A percentile compares a stretch with the other conserved stretches of the same genome.
phyloP scores from a whole-genome alignment of 2,797 vertebrate species.

The Microtus agrestis region DNA sequence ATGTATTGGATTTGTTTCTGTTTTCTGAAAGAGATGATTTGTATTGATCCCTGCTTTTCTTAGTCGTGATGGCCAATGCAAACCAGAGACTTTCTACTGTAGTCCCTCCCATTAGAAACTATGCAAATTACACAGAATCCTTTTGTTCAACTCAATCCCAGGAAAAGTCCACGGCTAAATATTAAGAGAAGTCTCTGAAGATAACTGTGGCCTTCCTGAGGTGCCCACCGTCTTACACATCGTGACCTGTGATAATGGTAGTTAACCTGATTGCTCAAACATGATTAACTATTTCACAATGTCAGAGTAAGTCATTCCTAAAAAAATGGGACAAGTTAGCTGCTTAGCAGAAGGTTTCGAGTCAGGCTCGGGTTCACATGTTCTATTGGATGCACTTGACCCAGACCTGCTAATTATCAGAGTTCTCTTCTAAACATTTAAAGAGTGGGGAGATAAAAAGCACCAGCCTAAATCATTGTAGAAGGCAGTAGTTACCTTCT shows the following conservation, averaged over 20 bases:
- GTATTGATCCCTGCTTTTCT: not conserved
- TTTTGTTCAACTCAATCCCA: not conserved
- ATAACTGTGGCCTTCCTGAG: not conserved
- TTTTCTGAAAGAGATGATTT: not conserved
- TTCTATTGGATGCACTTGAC: conserved; percentile 19
- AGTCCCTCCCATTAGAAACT: not conserved
- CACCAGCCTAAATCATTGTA: not conserved
- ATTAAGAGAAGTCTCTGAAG: not conserved
- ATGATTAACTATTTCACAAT: conserved; percentile 32
- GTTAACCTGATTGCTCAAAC: not conserved
- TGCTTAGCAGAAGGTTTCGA: conserved; percentile 3
- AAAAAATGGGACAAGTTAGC: conserved; percentile 3
- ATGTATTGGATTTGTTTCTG: conserved; percentile 42
- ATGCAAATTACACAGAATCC: not conserved
- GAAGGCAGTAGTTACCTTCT: conserved; percentile 7
- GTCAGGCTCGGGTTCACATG: not conserved
- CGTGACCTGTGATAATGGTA: not conserved
- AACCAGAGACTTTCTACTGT: not conserved
- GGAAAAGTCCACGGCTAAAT: not conserved
- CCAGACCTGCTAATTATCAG: not conserved
- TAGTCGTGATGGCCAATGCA: not conserved
- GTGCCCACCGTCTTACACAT: not conserved
- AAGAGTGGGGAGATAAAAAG: not conserved
- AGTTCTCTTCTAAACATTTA: conserved; percentile 11
- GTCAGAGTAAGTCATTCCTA: conserved; percentile 43